phyloP scores from a whole-genome alignment of 2,888 invertebrate species.

The Netelia fuscicornis region DNA sequence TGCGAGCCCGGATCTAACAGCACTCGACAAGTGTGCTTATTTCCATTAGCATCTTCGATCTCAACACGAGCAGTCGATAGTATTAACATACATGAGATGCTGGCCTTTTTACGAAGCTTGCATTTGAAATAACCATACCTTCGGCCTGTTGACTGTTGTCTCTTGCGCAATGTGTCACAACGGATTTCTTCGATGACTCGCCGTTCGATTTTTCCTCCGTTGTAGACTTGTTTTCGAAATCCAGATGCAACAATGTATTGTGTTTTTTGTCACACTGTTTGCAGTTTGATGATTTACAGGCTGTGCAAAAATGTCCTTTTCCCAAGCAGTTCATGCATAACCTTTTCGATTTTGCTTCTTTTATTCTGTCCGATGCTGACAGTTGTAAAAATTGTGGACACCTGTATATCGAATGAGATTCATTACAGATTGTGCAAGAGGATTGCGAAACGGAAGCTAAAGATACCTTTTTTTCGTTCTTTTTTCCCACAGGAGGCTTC shows the following conservation, averaged over 20 bases:
- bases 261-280: conserved; percentile 67
- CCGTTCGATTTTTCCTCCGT: conserved; percentile 6
- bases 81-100: conserved; percentile 48
- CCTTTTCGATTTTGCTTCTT: conserved; percentile 51
- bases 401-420: conserved; percentile 32
- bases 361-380: conserved; percentile 40
- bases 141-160: not conserved
- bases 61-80: conserved; percentile 68
- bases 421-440: conserved; percentile 41
- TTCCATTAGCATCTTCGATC: conserved; percentile 57
- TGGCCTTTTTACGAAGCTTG: conserved; percentile 42
- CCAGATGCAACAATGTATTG: conserved; percentile 64
- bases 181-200: conserved; percentile 38
- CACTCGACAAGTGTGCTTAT: conserved; percentile 50
- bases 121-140: conserved; percentile 13
- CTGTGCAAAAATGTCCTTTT: conserved; percentile 53
- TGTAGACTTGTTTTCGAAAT: not conserved
- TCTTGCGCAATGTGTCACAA: conserved; percentile 22
- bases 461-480: conserved; percentile 24
- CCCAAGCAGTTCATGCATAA: conserved; percentile 71
- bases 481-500: conserved; percentile 32
- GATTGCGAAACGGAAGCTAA: conserved; percentile 37
- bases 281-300: conserved; percentile 64
- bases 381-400: conserved; percentile 52
- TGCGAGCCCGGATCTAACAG: conserved; percentile 67